Evolutionary conservation across 1,140 invertebrate genomes (phyloP), one percentile per base, ranked within the genome.

Genomic region (Drosophila pectinifera): DNA sequence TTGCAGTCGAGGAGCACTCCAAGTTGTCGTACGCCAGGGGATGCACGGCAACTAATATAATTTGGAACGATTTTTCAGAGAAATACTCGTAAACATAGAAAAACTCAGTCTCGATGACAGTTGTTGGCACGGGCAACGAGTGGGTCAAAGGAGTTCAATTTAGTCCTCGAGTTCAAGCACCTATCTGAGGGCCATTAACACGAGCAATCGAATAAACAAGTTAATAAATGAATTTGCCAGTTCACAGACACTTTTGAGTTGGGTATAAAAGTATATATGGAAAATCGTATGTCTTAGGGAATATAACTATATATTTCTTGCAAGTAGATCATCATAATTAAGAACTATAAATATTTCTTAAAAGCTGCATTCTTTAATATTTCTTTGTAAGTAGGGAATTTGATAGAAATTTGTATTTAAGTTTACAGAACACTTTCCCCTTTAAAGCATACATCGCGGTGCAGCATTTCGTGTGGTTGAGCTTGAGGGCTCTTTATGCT

Each of bases 101-200:
- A 58, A 48, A 42, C 39, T 20, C 39, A 48, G 39, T 41, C 43
- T 74, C 51, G 43, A 65, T 57, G 70, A 36, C 70, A 65, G 61
- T 64, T 74, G 28, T 63, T 73, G 28, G 31, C 65, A 57, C 31
- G 18, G 67, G 36, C 42, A 69, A 57, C 42, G 43, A 68, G 43
- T 57, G 70, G 69, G 20, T 62, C 48, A 62, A 62, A 73, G 24
- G 49, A 62, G 69, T 73, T 54, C 56, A 73, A 73, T 51, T 34
- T 16, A 24, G 24, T 56, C n/a, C 39, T 70, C 8, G 31, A 73
- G 39, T 54, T 62, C n/a, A 54, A 62, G 56, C 46, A 54, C 55
- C 24, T 36, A 22, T 46, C 22, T 16, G 24, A 65, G 39, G 43
- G 43, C 18, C 43, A 67, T 57, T 63, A 58, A 18, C 18, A 51